Evolutionary conservation across 2,113 vertebrate genomes (phyloP), one percentile per base, ranked within the genome.

Genomic region (Eudyptes chrysolophus): DNA sequence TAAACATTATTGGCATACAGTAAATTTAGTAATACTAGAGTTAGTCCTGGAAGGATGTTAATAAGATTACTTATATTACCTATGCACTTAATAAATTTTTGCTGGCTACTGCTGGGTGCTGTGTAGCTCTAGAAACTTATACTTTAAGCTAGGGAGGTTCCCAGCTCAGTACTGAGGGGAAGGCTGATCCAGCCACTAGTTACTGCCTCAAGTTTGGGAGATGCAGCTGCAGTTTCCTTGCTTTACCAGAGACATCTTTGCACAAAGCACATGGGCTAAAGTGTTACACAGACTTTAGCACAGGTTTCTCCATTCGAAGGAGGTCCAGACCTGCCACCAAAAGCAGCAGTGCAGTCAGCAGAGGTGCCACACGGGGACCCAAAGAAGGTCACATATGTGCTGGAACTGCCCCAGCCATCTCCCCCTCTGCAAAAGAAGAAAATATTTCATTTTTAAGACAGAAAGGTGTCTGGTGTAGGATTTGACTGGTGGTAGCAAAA

Each of bases 31-130:
- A 94, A 94, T 71, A 36, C 9, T 51, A 92, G 76, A 68, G 40
- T 84, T 91, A 68, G 30, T 82, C 74, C 57, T 93, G 62, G 94
- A 92, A 82, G 84, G 61, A 87, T 24, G 38, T 95, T 94, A 88
- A 88, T 92, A 92, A 93, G 92, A 91, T 94, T 94, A 94, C 92
- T 96, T 55, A 76, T 89, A 92, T 94, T 96, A 95, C 89, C 61
- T 81, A 48, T 25, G 42, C 9, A 38, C 76, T 89, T 90, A 95
- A 97, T 89, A 97, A 89, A 79, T 85, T 90, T 94, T 84, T 94
- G 51, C 80, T 90, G 60, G 60, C 90, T 97, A 87, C 88, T 51
- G 30, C 69, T 71, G 61, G 27, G 18, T 91, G 40, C 30, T 87
- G 38, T 77, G 51, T 65, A 94, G 92, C 82, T 88, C 52, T 84